These are phyloP conservation scores for Enteromius trimaculatus DNA, from an alignment of 2,797 vertebrate genomes.

Conservation along the genomic window DNA sequence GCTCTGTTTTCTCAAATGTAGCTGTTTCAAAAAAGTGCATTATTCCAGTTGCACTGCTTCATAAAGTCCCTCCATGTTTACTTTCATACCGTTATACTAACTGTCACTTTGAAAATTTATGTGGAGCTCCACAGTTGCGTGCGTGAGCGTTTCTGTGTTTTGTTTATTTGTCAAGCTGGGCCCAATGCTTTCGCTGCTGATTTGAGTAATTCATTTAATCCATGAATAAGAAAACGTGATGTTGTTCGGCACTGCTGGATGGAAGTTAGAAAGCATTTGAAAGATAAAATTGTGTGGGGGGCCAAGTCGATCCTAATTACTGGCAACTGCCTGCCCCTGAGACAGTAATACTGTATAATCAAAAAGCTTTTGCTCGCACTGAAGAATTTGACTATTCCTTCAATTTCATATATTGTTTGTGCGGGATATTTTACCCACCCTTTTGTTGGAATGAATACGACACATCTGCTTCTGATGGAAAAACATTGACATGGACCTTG, in stretches of 20 bases:
- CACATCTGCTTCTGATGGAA: conserved; percentile 35
- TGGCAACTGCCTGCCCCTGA: conserved; percentile 36
- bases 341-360: conserved; percentile 37
- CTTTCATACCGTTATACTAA: conserved; percentile 18
- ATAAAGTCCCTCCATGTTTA: conserved; percentile 8
- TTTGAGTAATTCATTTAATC: conserved; percentile 64
- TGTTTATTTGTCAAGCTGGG: conserved; percentile 50
- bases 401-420: conserved; percentile 36
- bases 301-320: conserved; percentile 63
- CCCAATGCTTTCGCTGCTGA: conserved; percentile 53
- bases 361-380: conserved; percentile 33
- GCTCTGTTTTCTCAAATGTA: neutral
- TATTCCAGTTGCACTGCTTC: conserved; percentile 12
- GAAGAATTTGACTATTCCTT: conserved; percentile 25
- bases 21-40: neutral
- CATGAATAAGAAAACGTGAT: conserved; percentile 58
- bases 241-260: conserved; percentile 60
- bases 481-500: conserved; percentile 26
- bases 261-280: conserved; percentile 62
- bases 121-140: conserved; percentile 28
- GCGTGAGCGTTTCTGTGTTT: conserved; percentile 37
- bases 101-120: conserved; percentile 37
- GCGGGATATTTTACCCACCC: neutral
- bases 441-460: conserved; percentile 21
- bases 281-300: conserved; percentile 54